These are phyloP conservation scores for Parochlus steinenii DNA, from an alignment of 2,888 invertebrate genomes.

Conservation along the genomic window DNA sequence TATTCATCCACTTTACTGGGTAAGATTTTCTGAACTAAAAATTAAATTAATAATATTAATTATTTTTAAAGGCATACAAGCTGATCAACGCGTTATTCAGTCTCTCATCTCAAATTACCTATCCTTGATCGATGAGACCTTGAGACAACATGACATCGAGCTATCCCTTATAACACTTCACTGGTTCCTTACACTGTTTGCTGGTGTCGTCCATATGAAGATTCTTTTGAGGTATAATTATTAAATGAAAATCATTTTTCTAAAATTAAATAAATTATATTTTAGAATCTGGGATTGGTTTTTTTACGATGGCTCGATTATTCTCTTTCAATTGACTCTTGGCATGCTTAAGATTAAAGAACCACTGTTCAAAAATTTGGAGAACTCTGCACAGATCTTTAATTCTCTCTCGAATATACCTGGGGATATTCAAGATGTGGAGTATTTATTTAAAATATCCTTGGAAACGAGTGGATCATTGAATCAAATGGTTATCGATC, in stretches of 20 bases:
- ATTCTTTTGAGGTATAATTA: conserved; percentile 41
- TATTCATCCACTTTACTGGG: conserved; percentile 82
- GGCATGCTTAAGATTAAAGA: conserved; percentile 88
- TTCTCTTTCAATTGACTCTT: conserved; percentile 84
- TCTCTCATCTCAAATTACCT: conserved; percentile 80
- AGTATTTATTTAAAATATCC: conserved; percentile 60
- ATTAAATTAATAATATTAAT: conserved; percentile 9
- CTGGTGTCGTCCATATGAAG: conserved; percentile 92
- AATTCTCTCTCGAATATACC: conserved; percentile 94
- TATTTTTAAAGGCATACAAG: conserved; percentile 57
- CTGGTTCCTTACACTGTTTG: conserved; percentile 95
- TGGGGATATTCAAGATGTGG: conserved; percentile 82
- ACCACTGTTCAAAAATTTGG: conserved; percentile 61
- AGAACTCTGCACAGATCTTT: conserved; percentile 96
- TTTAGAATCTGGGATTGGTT: conserved; percentile 92
- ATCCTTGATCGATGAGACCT: conserved; percentile 75
- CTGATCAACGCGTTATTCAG: conserved; percentile 89
- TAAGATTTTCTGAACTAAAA: conserved; percentile 7
- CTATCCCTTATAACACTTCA: conserved; percentile 88
- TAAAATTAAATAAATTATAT: not conserved
- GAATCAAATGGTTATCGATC: conserved; percentile 71
- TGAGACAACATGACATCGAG: conserved; percentile 89
- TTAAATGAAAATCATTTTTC: not conserved
- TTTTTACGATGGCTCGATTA: conserved; percentile 88
- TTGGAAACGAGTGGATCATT: conserved; percentile 64